Evolutionary conservation across 2,797 vertebrate genomes (phyloP).

Genomic region (Bovichtus diacanthus): DNA sequence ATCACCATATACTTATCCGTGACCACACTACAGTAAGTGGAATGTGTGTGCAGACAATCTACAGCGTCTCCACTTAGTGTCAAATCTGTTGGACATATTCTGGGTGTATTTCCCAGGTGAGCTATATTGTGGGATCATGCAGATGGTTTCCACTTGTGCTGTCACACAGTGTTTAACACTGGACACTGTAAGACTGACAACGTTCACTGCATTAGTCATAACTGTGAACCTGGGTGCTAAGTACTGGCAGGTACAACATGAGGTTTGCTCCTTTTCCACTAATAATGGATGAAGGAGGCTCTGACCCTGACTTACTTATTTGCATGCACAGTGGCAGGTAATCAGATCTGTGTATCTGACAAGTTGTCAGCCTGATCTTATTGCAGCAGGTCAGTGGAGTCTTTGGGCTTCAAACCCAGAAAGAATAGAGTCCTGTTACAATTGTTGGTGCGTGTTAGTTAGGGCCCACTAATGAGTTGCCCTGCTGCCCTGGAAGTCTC

Average conservation of each 20-base stretch:
- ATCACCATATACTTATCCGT: neutral
- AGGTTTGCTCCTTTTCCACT: slow-evolving; percentile 42
- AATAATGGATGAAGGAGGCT: slow-evolving; percentile 41
- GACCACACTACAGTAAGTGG: neutral
- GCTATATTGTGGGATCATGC: neutral
- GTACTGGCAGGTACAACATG: slow-evolving; percentile 41
- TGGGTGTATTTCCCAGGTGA: neutral
- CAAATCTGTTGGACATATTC: neutral
- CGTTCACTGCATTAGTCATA: slow-evolving; percentile 39
- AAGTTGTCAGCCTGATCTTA: slow-evolving; percentile 30
- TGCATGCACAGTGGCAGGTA: slow-evolving; percentile 32
- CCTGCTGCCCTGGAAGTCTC: neutral
- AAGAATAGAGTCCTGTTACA: neutral
- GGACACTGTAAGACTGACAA: slow-evolving; percentile 15
- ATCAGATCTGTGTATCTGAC: slow-evolving; percentile 38
- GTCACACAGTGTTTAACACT: slow-evolving; percentile 9
- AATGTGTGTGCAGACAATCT: neutral
- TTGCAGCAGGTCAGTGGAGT: slow-evolving; percentile 27
- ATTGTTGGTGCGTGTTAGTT: neutral
- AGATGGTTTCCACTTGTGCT: slow-evolving; percentile 24
- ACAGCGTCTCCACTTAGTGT: neutral
- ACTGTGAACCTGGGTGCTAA: slow-evolving; percentile 19
- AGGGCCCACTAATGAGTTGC: neutral
- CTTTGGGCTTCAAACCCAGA: slow-evolving; percentile 10
- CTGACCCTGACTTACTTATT: slow-evolving; percentile 29